Evolutionary conservation across 2,797 vertebrate species (phyloP).

Genomic region (Sciurus carolinensis): DNA sequence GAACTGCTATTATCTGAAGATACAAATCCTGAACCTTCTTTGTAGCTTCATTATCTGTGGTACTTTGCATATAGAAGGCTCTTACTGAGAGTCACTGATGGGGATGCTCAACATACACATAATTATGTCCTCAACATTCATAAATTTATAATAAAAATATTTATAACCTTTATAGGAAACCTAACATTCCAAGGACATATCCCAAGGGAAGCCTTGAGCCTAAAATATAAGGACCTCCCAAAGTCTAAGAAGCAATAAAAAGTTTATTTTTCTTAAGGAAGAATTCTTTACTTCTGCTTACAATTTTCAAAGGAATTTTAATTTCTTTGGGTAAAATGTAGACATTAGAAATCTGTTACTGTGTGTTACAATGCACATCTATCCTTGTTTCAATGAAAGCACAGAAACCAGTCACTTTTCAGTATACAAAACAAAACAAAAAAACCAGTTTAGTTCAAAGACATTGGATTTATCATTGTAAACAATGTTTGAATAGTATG

Average conservation of each 20-base stretch:
- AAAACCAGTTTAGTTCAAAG: slow-evolving; percentile 64
- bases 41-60: not conserved
- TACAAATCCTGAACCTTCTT: not conserved
- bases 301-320: slow-evolving; percentile 68
- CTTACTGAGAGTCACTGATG: not conserved
- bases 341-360: slow-evolving; percentile 51
- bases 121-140: slow-evolving; percentile 32
- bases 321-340: slow-evolving; percentile 37
- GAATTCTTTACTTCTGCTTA: not conserved
- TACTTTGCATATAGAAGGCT: not conserved
- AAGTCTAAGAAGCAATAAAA: slow-evolving; percentile 15
- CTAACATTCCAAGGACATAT: slow-evolving; percentile 12
- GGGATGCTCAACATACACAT: not conserved
- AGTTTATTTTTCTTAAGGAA: slow-evolving; percentile 57
- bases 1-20: not conserved
- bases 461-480: slow-evolving; percentile 57
- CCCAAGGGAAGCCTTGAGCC: not conserved
- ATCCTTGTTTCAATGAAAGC: slow-evolving; percentile 53
- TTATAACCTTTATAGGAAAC: not conserved
- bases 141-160: slow-evolving; percentile 53
- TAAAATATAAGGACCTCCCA: slow-evolving; percentile 21
- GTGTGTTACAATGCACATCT: not conserved
- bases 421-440: slow-evolving; percentile 33
- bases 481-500: slow-evolving; percentile 60
- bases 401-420: slow-evolving; percentile 55